phyloP scores from a whole-genome alignment of 2,113 vertebrate species.

The Scomber scombrus region DNA sequence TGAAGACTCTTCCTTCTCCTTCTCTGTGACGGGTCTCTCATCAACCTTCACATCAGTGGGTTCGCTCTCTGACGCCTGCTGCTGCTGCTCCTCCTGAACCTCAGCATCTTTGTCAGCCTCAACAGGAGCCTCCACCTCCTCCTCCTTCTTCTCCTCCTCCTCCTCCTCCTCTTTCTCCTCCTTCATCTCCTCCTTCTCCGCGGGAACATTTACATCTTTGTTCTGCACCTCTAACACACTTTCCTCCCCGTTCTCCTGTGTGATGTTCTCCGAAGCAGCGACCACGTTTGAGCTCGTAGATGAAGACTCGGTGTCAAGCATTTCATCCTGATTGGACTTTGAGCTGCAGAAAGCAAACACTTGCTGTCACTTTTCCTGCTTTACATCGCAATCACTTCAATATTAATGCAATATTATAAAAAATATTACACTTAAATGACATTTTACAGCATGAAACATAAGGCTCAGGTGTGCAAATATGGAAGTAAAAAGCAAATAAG shows the following conservation, averaged over 20 bases:
- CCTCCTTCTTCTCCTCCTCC: not conserved
- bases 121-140: not conserved
- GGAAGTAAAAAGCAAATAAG: not conserved
- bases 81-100: slow-evolving; percentile 34
- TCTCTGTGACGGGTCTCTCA: not conserved
- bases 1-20: not conserved
- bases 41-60: not conserved
- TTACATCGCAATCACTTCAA: not conserved
- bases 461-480: not conserved
- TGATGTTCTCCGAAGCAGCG: slow-evolving; percentile 35
- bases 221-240: not conserved
- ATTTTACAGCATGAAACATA: not conserved
- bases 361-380: not conserved
- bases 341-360: slow-evolving; percentile 49
- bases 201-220: slow-evolving; percentile 2
- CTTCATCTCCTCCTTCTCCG: slow-evolving; percentile 1
- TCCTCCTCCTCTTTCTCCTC: not conserved
- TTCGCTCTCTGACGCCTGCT: not conserved
- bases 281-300: slow-evolving; percentile 15
- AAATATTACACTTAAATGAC: not conserved
- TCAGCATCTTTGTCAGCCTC: slow-evolving; percentile 36
- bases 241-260: slow-evolving; percentile 38
- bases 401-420: not conserved
- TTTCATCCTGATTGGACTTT: slow-evolving; percentile 32
- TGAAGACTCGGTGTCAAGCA: slow-evolving; percentile 19